Base-by-base conservation (phyloP, 1,140 invertebrate genomes). In the Macrobrachium nipponense region DNA sequence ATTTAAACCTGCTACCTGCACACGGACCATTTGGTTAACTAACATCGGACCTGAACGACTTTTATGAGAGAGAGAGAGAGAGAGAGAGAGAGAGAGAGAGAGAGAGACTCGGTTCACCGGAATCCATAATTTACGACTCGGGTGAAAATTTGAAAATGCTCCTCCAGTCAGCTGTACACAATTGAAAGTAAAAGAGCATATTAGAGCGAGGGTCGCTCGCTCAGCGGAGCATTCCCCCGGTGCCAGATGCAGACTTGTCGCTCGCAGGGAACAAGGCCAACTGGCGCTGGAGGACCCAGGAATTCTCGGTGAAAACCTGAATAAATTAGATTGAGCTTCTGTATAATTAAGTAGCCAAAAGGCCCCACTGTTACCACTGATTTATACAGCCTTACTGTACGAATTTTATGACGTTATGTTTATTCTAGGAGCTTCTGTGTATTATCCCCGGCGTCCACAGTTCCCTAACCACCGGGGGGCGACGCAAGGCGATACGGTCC, bases 371-470 rank as follows among this genome's bases (percentile, higher is more conserved):
- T 61, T 64, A 59, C 80, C 61, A 51, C 68, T 75, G 81, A 83
- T n/a, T 76, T 83, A 83, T 76, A 43, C 61, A 64, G 72, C 62
- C 81, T 83, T 77, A 76, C 72, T 77, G 58, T 83, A 76, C 59
- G 72, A 61, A 72, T 83, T 83, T 83, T 83, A 83, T 83, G 81
- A 83, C 68, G 73, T 76, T 76, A 83, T 83, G 72, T 83, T 83
- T 83, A 83, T 83, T 83, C 81, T 83, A 83, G 72, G 61, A 62
- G 81, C 81, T 83, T 77, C 81, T 83, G 81, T 83, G 76, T 83
- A 83, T 83, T 83, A 83, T 60, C 73, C 72, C 58, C 11, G 23
- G 27, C n/a, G 20, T 59, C 43, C 17, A 83, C 36, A 83, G 18
- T 59, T 51, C 17, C 81, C 27, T 61, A 76, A 36, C 20, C 72